Conservation (phyloP, 2,888 invertebrate species). For the Netelia inedita region DNA sequence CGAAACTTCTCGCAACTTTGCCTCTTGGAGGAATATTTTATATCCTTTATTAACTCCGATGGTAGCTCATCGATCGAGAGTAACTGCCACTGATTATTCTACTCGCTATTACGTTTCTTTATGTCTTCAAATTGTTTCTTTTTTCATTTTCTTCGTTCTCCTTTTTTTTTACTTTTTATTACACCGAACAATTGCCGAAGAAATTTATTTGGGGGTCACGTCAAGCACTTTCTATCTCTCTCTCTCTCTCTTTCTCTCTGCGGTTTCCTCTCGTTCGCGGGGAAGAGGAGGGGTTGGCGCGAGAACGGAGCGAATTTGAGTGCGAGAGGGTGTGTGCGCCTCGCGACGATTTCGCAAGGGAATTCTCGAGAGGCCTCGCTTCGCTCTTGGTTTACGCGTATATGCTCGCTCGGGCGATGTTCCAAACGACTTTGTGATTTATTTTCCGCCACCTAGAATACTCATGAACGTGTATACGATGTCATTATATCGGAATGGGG, state of each 20-base stretch:
- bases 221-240: constrained; percentile 9
- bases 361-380: constrained; percentile 48
- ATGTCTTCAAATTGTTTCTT: constrained; percentile 30
- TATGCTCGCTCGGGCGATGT: constrained; percentile 71
- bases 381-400: constrained; percentile 62
- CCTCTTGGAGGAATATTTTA: neutral
- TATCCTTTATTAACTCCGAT: constrained; percentile 24
- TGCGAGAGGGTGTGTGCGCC: constrained; percentile 43
- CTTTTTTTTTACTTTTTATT: constrained; percentile 53
- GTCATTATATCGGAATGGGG: constrained; percentile 32
- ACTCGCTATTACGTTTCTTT: constrained; percentile 16
- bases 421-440: constrained; percentile 77
- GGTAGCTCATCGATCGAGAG: constrained; percentile 42
- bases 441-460: constrained; percentile 61
- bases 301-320: constrained; percentile 25
- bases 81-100: constrained; percentile 53
- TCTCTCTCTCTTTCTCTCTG: constrained; percentile 6
- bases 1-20: constrained; percentile 37
- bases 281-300: constrained; percentile 2
- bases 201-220: constrained; percentile 65
- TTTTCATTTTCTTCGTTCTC: constrained; percentile 9
- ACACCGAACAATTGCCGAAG: constrained; percentile 54
- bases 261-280: constrained; percentile 1
- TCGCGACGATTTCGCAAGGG: constrained; percentile 46
- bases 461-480: constrained; percentile 42